These are phyloP conservation scores for Acanthosepion pharaonis DNA, from an alignment of 2,888 invertebrate genomes.

Conservation along the genomic window DNA sequence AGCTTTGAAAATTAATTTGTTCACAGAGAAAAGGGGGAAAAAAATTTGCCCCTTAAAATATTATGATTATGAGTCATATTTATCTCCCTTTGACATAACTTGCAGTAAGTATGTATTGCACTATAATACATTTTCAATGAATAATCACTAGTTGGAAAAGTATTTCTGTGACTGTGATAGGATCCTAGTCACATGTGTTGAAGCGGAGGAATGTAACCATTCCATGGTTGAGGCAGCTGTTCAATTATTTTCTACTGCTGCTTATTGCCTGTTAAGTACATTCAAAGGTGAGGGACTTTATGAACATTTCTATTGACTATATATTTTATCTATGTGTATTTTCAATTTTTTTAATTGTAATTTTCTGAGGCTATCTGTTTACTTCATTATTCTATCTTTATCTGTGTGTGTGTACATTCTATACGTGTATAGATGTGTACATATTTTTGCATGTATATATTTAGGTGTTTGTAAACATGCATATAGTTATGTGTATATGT, in stretches of 20 bases:
- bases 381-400: too few species aligned
- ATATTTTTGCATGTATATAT: background rate
- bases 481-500: background rate
- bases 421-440: background rate
- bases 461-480: background rate
- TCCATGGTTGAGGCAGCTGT: background rate
- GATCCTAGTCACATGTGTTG: background rate
- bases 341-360: too few species aligned
- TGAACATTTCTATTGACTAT: too few species aligned
- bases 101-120: background rate
- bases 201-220: background rate
- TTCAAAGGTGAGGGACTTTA: background rate
- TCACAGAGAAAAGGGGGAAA: background rate
- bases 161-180: background rate
- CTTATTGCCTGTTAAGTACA: background rate
- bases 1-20: background rate
- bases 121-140: background rate
- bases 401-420: background rate
- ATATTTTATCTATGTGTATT: too few species aligned
- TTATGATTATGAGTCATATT: background rate
- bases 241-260: background rate
- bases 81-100: background rate
- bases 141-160: background rate
- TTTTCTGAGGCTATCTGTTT: too few species aligned
- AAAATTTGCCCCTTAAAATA: background rate